A percentile compares a stretch with the other conserved stretches of the same genome.
These are phyloP conservation scores for Poecilia picta DNA, from an alignment of 2,797 vertebrate species.

Conservation along the genomic window DNA sequence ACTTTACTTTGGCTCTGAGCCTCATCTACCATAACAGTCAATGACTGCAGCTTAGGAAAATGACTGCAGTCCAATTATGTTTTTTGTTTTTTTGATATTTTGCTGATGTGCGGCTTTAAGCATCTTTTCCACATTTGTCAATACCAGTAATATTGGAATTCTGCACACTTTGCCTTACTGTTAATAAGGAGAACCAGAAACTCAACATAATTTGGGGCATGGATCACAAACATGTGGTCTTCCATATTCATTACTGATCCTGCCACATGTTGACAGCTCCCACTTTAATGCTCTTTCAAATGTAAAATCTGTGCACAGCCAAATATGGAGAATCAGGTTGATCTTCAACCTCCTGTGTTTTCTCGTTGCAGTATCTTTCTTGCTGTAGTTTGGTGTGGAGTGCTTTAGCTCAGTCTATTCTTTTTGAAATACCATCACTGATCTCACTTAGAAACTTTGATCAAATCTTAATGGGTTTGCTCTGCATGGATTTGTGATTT, in stretches of 20 bases:
- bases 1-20: slow-evolving; percentile 12
- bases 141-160: not conserved
- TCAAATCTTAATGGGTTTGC: too few relatives aligned
- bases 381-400: not conserved
- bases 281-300: not conserved
- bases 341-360: not conserved
- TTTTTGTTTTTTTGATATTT: not conserved
- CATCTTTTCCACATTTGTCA: not conserved
- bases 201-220: not conserved
- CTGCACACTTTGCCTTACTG: not conserved
- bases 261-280: not conserved
- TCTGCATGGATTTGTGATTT: too few relatives aligned
- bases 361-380: not conserved
- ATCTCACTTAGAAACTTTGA: too few relatives aligned
- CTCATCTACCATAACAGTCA: not conserved
- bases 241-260: not conserved
- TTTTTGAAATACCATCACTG: not conserved
- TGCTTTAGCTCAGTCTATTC: not conserved
- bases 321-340: not conserved
- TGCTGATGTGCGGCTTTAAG: not conserved
- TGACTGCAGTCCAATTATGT: not conserved
- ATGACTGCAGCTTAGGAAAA: not conserved
- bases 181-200: not conserved
- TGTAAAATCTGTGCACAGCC: not conserved
- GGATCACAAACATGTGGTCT: not conserved